These are phyloP conservation scores for Fragum whitleyi DNA, from an alignment of 2,888 invertebrate species.

Conservation along the genomic window DNA sequence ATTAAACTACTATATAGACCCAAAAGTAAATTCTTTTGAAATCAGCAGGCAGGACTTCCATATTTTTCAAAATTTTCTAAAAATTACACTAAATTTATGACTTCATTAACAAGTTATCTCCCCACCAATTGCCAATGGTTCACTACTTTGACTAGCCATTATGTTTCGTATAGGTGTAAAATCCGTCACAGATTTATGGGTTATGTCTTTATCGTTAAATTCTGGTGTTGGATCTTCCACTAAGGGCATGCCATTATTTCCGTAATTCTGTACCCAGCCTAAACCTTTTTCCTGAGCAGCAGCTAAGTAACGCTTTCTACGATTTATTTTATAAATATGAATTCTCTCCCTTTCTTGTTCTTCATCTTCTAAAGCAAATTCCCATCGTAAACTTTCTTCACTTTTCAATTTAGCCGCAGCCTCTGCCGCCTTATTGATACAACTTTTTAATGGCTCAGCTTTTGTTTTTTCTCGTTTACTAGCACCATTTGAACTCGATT, in stretches of 20 bases:
- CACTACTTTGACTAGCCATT: conserved; percentile 62
- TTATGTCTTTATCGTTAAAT: conserved; percentile 13
- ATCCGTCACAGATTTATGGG: conserved; percentile 54
- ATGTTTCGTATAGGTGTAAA: conserved; percentile 60
- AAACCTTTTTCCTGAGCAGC: conserved; percentile 79
- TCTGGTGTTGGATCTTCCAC: conserved; percentile 66
- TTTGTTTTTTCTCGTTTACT: conserved; percentile 53
- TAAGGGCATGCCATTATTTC: conserved; percentile 70
- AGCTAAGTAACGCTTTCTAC: conserved; percentile 82
- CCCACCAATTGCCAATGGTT: conserved; percentile 39
- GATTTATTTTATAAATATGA: conserved; percentile 80
- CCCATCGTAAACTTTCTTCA: conserved; percentile 81
- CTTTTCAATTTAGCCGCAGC: conserved; percentile 53
- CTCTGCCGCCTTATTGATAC: conserved; percentile 50
- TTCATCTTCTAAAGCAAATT: conserved; percentile 73
- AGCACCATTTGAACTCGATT: conserved; percentile 62
- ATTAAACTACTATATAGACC: too few relatives aligned
- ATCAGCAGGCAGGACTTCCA: too few relatives aligned
- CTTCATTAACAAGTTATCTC: conserved; percentile 16
- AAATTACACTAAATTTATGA: background rate
- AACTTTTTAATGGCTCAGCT: conserved; percentile 48
- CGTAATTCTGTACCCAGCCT: conserved; percentile 77
- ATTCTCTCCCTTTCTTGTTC: conserved; percentile 79
- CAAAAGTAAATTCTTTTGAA: too few relatives aligned
- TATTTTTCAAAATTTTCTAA: background rate